phyloP scores from a whole-genome alignment of 1,140 invertebrate genomes.

The Heliconius congener region DNA sequence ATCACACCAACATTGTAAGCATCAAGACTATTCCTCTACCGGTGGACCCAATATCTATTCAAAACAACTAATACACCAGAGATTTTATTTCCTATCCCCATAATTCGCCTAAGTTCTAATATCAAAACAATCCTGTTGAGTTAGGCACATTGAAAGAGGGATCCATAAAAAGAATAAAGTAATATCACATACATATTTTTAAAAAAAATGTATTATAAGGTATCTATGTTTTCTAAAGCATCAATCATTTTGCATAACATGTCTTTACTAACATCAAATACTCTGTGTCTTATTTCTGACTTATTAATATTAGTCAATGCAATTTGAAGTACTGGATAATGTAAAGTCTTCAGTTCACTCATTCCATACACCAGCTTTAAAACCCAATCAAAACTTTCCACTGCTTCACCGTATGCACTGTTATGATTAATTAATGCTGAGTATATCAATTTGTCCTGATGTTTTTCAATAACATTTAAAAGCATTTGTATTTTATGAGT shows the following conservation, averaged over 20 bases:
- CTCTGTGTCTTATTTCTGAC: slow-evolving; percentile 40
- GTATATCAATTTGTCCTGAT: slow-evolving; percentile 54
- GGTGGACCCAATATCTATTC: too few species aligned
- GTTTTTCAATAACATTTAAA: slow-evolving; percentile 42
- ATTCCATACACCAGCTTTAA: slow-evolving; percentile 65
- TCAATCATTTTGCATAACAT: slow-evolving; percentile 57
- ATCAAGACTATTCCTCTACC: too few species aligned
- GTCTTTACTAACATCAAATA: slow-evolving; percentile 62
- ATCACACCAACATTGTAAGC: too few species aligned
- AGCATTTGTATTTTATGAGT: slow-evolving; percentile 49
- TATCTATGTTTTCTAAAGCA: slow-evolving; percentile 51
- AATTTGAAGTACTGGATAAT: slow-evolving; percentile 63
- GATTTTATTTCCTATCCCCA: too few species aligned
- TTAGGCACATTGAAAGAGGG: too few species aligned
- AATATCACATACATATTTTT: too few species aligned
- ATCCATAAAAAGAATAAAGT: too few species aligned
- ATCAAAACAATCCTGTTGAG: too few species aligned
- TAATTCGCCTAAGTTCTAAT: too few species aligned
- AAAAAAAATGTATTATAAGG: background rate
- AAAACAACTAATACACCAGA: too few species aligned
- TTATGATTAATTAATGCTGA: slow-evolving; percentile 58
- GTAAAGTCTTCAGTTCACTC: slow-evolving; percentile 63
- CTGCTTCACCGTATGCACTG: slow-evolving; percentile 54
- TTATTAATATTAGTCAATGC: slow-evolving; percentile 50
- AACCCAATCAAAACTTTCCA: slow-evolving; percentile 64